Percentiles rank a stretch among this genome's conserved stretches.
Evolutionary conservation across 1,140 invertebrate genomes (phyloP).

Genomic region (Palaemon carinicauda): DNA sequence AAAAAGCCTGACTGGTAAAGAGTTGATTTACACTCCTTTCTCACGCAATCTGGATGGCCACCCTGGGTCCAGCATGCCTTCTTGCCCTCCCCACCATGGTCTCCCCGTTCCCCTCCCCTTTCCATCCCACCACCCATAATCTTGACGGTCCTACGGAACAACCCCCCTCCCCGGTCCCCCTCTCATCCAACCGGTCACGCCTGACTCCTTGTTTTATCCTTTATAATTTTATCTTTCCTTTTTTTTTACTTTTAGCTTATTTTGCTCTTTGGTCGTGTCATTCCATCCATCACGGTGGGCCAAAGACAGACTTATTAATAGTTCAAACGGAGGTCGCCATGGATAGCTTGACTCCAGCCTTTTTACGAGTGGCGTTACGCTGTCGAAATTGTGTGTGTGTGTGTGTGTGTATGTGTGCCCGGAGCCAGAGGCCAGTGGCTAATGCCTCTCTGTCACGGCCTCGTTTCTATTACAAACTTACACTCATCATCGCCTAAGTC

Average conservation of each 20-base stretch:
- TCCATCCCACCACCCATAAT: neutral
- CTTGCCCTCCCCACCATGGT: neutral
- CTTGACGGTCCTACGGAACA: neutral
- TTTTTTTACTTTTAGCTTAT: too few relatives aligned
- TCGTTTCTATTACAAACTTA: constrained; percentile 33
- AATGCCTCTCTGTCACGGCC: constrained; percentile 11
- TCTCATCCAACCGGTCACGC: neutral
- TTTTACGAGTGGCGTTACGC: too few relatives aligned
- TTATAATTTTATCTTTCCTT: too few relatives aligned
- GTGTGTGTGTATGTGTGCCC: neutral
- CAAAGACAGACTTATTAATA: too few relatives aligned
- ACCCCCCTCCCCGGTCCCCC: too few relatives aligned
- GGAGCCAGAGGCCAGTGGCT: neutral
- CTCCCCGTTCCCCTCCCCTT: neutral
- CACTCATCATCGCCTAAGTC: constrained; percentile 27
- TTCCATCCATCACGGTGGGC: too few relatives aligned
- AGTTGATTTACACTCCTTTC: constrained; percentile 5
- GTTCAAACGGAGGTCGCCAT: too few relatives aligned
- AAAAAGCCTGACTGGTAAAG: constrained; percentile 36
- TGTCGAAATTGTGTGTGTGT: neutral
- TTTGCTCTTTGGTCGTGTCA: too few relatives aligned
- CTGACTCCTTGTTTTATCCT: too few relatives aligned
- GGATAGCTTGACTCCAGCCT: too few relatives aligned
- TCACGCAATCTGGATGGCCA: neutral
- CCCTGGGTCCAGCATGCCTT: neutral